Conservation (phyloP, 2,113 vertebrate genomes). For the Seriola rivoliana region DNA sequence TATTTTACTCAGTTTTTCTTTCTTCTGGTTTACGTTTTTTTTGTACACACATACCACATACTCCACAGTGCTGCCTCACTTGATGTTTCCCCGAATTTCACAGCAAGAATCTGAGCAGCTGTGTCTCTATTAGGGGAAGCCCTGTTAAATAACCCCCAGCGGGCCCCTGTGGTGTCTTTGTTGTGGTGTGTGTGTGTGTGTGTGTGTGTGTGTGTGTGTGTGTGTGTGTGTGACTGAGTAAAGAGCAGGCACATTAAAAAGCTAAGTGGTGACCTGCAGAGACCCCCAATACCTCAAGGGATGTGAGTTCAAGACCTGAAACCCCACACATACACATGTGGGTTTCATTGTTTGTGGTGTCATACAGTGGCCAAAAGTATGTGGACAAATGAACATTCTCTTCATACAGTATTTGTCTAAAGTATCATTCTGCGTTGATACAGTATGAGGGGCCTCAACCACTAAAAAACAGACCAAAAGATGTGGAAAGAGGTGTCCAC, state of each 20-base stretch:
- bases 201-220: constrained; percentile 15
- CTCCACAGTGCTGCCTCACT: not conserved
- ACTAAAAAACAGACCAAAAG: no score
- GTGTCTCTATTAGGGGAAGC: constrained; percentile 24
- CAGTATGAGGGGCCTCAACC: no score
- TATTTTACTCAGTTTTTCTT: no score
- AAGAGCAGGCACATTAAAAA: constrained; percentile 30
- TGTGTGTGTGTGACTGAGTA: constrained; percentile 11
- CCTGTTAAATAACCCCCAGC: constrained; percentile 16
- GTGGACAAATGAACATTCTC: not conserved
- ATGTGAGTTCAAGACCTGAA: constrained; percentile 10
- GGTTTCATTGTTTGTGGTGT: not conserved
- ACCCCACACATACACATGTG: not conserved
- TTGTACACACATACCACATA: no score
- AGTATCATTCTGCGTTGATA: no score
- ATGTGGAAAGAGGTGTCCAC: no score
- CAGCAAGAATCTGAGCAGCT: constrained; percentile 26
- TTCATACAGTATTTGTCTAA: no score
- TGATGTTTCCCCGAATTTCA: not conserved
- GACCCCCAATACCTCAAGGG: constrained; percentile 19
- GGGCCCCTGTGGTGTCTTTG: constrained; percentile 16
- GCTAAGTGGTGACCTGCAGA: constrained; percentile 36
- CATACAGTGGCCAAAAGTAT: not conserved
- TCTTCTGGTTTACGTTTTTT: no score
- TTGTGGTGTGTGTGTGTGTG: constrained; percentile 1